Conservation (phyloP, 2,797 vertebrate species). For the Urophycis tenuis region DNA sequence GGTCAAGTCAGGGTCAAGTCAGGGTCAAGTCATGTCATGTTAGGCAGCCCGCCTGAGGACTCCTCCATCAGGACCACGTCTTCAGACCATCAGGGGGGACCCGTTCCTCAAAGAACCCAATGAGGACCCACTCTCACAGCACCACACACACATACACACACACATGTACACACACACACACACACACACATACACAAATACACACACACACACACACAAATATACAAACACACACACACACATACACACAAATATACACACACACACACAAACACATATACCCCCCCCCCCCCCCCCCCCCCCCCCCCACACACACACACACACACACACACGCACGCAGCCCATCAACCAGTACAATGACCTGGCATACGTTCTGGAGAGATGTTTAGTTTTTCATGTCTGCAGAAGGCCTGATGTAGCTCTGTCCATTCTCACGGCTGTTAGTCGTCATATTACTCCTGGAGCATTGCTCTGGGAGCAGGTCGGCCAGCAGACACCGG, state of each 20-base stretch:
- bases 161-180: no score
- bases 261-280: no score
- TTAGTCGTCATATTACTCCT: constrained; percentile 10
- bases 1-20: no score
- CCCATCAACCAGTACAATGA: constrained; percentile 10
- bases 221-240: background rate
- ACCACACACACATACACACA: background rate
- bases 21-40: no score
- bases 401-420: constrained; percentile 6
- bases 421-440: constrained; percentile 17
- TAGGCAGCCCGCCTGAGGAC: constrained; percentile 31
- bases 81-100: constrained; percentile 46
- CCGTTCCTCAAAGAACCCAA: constrained; percentile 20
- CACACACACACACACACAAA: no score
- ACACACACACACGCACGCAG: no score
- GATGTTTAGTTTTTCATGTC: background rate
- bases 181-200: no score
- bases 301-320: background rate
- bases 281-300: no score
- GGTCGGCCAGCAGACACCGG: constrained; percentile 45
- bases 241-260: no score
- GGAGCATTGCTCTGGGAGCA: constrained; percentile 39
- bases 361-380: constrained; percentile 17
- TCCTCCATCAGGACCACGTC: constrained; percentile 56
- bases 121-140: background rate